Percentiles rank a stretch among this genome's conserved stretches.
These are phyloP conservation scores for Pachycephus smyrnensis DNA, from an alignment of 2,888 invertebrate species.

Conservation along the genomic window DNA sequence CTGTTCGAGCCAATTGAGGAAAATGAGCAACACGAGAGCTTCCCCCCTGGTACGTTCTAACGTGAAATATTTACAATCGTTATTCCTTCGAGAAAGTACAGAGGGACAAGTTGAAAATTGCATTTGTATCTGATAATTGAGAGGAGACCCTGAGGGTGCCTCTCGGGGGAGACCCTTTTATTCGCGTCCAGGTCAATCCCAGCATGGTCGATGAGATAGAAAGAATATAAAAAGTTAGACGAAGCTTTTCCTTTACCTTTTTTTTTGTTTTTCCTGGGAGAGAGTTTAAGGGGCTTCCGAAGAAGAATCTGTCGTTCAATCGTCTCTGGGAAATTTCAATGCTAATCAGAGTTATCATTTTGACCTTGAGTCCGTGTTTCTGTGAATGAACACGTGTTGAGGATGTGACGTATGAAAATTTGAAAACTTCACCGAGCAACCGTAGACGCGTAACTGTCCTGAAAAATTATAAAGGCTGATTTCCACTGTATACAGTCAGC, in stretches of 20 bases:
- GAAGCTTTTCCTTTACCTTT: neutral
- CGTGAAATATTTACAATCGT: neutral
- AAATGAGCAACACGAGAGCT: too few species aligned
- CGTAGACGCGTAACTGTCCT: neutral
- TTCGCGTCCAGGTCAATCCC: neutral
- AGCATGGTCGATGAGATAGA: neutral
- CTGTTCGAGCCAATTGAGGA: too few species aligned
- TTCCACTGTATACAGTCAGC: neutral
- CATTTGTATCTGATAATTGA: neutral
- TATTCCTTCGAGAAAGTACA: neutral
- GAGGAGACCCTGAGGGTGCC: neutral
- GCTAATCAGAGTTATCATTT: neutral
- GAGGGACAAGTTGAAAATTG: neutral
- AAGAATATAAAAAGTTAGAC: neutral
- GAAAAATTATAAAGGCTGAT: neutral
- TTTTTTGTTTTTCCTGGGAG: neutral
- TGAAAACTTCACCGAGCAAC: neutral
- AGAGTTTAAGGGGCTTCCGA: neutral
- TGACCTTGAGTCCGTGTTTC: neutral
- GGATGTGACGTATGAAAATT: neutral
- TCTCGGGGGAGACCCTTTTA: neutral
- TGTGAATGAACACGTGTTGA: neutral
- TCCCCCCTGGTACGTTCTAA: neutral
- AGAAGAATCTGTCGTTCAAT: neutral
- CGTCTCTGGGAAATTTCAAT: neutral